phyloP scores from a whole-genome alignment of 2,888 invertebrate species.

The Hedya salicella region DNA sequence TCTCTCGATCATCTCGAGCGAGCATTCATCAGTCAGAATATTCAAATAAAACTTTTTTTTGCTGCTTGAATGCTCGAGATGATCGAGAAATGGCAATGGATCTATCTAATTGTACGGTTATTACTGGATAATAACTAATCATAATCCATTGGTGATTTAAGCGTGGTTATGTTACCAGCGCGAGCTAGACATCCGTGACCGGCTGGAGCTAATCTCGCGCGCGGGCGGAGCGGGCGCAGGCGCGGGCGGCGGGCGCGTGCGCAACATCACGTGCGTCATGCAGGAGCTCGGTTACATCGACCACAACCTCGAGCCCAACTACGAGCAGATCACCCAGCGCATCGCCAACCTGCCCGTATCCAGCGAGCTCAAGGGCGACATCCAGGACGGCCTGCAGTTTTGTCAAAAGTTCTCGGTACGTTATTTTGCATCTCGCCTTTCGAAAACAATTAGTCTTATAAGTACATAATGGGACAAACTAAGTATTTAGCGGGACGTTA shows the following conservation, averaged over 20 bases:
- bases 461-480: too few relatives aligned
- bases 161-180: conserved; percentile 67
- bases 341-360: conserved; percentile 86
- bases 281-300: conserved; percentile 89
- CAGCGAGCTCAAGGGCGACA: conserved; percentile 86
- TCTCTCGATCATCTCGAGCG: too few relatives aligned
- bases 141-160: too few relatives aligned
- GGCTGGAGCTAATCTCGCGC: conserved; percentile 84
- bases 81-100: too few relatives aligned
- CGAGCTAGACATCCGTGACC: conserved; percentile 86
- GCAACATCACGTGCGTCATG: conserved; percentile 89
- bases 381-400: conserved; percentile 87
- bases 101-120: not conserved
- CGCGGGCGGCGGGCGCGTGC: conserved; percentile 76
- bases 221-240: conserved; percentile 57
- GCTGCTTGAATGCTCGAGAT: too few relatives aligned
- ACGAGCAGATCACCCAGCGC: conserved; percentile 86
- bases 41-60: too few relatives aligned
- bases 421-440: conserved; percentile 25
- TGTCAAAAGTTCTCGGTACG: conserved; percentile 89
- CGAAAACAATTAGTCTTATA: not conserved
- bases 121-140: too few relatives aligned
- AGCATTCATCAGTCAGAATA: too few relatives aligned
- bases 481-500: too few relatives aligned
- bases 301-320: conserved; percentile 87